Percentiles rank a stretch among this genome's conserved stretches.
phyloP scores from a whole-genome alignment of 2,797 vertebrate genomes.

The Hyperoplus lanceolatus region DNA sequence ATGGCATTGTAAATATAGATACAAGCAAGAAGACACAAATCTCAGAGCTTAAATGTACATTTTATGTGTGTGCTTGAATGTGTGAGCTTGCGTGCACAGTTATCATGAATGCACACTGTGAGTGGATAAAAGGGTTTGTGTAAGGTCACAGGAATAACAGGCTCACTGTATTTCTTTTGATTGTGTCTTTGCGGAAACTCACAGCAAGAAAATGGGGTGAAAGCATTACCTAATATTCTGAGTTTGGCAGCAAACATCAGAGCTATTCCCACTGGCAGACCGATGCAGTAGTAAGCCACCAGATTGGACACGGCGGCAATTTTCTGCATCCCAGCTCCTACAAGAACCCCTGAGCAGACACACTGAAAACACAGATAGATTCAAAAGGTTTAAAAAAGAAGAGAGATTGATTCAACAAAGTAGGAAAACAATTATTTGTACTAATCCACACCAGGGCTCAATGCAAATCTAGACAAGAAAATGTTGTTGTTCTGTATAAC shows the following conservation, averaged over 20 bases:
- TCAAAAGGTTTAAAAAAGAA: constrained; percentile 16
- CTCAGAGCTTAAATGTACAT: constrained; percentile 20
- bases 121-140: constrained; percentile 30
- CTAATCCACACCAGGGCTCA: neutral
- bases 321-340: constrained; percentile 93
- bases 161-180: neutral
- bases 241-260: constrained; percentile 90
- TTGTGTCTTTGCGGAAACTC: constrained; percentile 3
- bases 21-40: constrained; percentile 4
- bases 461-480: constrained; percentile 15
- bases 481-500: constrained; percentile 32
- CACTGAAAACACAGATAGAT: constrained; percentile 79
- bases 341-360: constrained; percentile 89
- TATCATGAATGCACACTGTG: constrained; percentile 16
- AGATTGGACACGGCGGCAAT: constrained; percentile 90
- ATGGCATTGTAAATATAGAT: neutral
- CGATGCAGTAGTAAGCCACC: constrained; percentile 89
- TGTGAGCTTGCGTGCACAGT: neutral
- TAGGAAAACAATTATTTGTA: constrained; percentile 1
- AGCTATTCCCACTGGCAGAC: constrained; percentile 88
- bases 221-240: constrained; percentile 88
- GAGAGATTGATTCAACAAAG: neutral
- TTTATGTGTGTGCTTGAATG: neutral
- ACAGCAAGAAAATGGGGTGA: neutral
- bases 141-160: neutral